A percentile compares a stretch with the other conserved stretches of the same genome.
Conservation (phyloP, 2,888 invertebrate species). For the Nineta flava region DNA sequence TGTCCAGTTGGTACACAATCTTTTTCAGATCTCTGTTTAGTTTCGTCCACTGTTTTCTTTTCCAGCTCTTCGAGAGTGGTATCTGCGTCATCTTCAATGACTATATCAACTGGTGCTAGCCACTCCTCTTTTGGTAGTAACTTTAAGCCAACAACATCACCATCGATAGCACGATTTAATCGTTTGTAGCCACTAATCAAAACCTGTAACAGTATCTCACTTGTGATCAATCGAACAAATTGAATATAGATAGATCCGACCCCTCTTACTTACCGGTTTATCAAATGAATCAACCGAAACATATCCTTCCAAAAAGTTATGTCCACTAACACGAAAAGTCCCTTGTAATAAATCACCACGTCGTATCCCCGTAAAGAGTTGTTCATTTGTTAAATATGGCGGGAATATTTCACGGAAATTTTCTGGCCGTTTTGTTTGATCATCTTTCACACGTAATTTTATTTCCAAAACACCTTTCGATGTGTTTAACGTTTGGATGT, state of each 20-base stretch:
- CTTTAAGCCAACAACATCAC: constrained; percentile 84
- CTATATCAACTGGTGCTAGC: constrained; percentile 77
- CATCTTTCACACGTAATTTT: not conserved
- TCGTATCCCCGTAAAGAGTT: constrained; percentile 19
- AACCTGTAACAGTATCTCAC: constrained; percentile 34
- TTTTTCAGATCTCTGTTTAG: constrained; percentile 16
- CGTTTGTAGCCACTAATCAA: constrained; percentile 71
- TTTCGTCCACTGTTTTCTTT: constrained; percentile 12
- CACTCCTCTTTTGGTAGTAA: constrained; percentile 78
- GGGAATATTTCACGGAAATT: not conserved
- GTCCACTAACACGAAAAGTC: constrained; percentile 69
- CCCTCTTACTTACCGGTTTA: constrained; percentile 46
- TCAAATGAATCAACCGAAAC: constrained; percentile 68
- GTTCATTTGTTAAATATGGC: not conserved
- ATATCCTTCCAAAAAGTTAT: constrained; percentile 87
- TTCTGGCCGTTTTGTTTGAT: not conserved
- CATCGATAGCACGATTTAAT: constrained; percentile 88
- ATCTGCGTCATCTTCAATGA: constrained; percentile 58
- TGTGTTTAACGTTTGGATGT: constrained; percentile 28
- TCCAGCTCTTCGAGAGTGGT: constrained; percentile 41
- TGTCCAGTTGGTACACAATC: constrained; percentile 45
- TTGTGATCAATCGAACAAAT: too few species aligned
- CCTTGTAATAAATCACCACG: constrained; percentile 63
- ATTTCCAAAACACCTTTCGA: not conserved
- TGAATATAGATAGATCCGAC: not conserved